phyloP scores from a whole-genome alignment of 2,797 vertebrate genomes.

The Rhynchonycteris naso region DNA sequence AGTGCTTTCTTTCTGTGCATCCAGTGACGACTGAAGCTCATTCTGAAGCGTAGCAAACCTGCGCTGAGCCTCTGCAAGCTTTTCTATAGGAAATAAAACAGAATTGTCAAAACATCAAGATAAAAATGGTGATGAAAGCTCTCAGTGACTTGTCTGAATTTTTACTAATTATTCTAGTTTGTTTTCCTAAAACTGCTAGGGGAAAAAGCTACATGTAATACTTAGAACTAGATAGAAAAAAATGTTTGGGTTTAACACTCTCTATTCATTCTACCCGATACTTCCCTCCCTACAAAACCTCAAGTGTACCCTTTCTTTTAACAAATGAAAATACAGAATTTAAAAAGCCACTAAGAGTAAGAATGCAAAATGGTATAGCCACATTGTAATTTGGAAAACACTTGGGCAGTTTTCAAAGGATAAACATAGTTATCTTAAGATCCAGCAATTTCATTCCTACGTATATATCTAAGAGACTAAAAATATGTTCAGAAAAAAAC shows the following conservation, averaged over 20 bases:
- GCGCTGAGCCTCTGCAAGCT: slow-evolving; percentile 97
- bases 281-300: slow-evolving; percentile 33
- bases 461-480: slow-evolving; percentile 29
- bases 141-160: slow-evolving; percentile 1
- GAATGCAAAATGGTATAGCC: not conserved
- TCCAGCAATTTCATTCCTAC: not conserved
- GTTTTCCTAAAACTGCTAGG: slow-evolving; percentile 34
- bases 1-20: slow-evolving; percentile 94
- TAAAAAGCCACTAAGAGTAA: slow-evolving; percentile 22
- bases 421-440: slow-evolving; percentile 17
- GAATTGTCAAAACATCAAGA: not conserved
- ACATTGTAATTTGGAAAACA: slow-evolving; percentile 24
- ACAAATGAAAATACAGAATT: slow-evolving; percentile 17
- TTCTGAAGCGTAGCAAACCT: slow-evolving; percentile 97
- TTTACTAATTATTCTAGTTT: slow-evolving; percentile 48
- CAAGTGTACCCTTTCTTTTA: not conserved
- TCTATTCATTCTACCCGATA: slow-evolving; percentile 18
- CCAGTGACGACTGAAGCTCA: slow-evolving; percentile 97
- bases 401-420: slow-evolving; percentile 28
- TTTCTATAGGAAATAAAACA: slow-evolving; percentile 87
- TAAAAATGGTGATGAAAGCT: not conserved
- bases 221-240: slow-evolving; percentile 41
- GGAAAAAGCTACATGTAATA: slow-evolving; percentile 1
- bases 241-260: not conserved
- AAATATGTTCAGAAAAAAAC: slow-evolving; percentile 38